Evolutionary conservation across 2,888 invertebrate species (phyloP), one percentile per base, ranked within the genome.

Genomic region (Hermaeophaga mercurialis): DNA sequence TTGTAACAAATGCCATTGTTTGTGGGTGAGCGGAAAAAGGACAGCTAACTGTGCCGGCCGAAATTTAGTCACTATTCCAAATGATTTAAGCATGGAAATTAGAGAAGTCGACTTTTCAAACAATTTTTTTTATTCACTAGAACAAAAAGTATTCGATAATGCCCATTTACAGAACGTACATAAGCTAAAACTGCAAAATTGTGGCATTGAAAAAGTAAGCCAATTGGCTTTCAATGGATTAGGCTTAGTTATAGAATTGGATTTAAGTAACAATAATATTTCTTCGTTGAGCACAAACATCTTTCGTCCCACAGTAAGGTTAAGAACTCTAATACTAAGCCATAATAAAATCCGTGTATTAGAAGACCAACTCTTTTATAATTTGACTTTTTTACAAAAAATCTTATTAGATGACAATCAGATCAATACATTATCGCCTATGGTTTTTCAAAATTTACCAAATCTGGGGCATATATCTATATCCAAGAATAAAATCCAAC

Each of bases 11-110:
- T 94, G 94, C 80, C 85, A 86, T 70, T 94, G 94, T 75, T 86
- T 88, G 62, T 94, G 94, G 94, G 86, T 86, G 19, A 87, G 87
- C 57, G 93, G 94, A 4, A 91, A 88, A 75, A 91, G 89, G 74
- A 86, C 87, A 15, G 94, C 92, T 1, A 89, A 91, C 66, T 95
- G 95, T 75, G 84, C 84, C 26, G 69, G 68, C 46, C 66, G 68
- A 31, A 64, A 67, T 41, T 80, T 91, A 24, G 82, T 80, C 41
- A 79, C 84, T 22, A 85, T 95, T 63, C 94, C 94, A 0, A 80
- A 79, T 58, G 84, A 84, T 48, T 79, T 94, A 26, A 90, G 89
- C 71, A 79, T 84, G 28, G 89, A 90, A 66, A 81, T 88, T 68
- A 85, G 88, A 72, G 85, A 84, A 48, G 80, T 92, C 34, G 89